Conservation (phyloP, 2,797 vertebrate species). For the Prionace glauca region DNA sequence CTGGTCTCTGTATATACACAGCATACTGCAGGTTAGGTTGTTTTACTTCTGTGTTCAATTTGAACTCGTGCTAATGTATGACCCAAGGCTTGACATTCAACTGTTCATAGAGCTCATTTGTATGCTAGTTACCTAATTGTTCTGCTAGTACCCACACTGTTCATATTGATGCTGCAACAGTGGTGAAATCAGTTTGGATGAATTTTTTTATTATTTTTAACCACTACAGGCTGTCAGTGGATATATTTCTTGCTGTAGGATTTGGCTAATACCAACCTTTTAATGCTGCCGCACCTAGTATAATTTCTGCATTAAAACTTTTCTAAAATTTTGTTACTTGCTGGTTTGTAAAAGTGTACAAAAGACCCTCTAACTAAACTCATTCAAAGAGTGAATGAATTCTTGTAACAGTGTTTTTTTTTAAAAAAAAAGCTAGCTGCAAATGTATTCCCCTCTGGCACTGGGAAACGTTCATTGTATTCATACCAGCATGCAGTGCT, state of each 20-base stretch:
- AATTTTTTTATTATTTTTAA: constrained; percentile 26
- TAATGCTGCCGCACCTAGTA: constrained; percentile 1
- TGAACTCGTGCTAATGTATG: constrained; percentile 1
- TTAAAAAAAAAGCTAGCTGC: background rate
- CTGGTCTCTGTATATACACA: constrained; percentile 1
- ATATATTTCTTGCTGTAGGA: background rate
- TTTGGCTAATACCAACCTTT: constrained; percentile 18
- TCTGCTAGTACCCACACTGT: constrained; percentile 28
- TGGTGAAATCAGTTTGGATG: background rate
- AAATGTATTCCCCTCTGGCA: constrained; percentile 12
- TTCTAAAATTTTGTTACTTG: background rate
- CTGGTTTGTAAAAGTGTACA: background rate
- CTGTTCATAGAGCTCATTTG: constrained; percentile 1
- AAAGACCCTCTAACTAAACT: background rate
- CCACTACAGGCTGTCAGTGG: constrained; percentile 8
- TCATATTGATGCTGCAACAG: background rate
- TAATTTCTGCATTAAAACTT: constrained; percentile 35
- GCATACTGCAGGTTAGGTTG: constrained; percentile 25
- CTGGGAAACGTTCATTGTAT: background rate
- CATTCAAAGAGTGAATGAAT: background rate
- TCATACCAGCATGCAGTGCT: constrained; percentile 17
- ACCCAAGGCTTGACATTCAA: background rate
- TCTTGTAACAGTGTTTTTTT: constrained; percentile 11
- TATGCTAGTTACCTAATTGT: constrained; percentile 29
- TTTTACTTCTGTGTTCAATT: constrained; percentile 30